These are phyloP conservation scores for Sylvicola fuscatus DNA, from an alignment of 2,888 invertebrate genomes.

Conservation along the genomic window DNA sequence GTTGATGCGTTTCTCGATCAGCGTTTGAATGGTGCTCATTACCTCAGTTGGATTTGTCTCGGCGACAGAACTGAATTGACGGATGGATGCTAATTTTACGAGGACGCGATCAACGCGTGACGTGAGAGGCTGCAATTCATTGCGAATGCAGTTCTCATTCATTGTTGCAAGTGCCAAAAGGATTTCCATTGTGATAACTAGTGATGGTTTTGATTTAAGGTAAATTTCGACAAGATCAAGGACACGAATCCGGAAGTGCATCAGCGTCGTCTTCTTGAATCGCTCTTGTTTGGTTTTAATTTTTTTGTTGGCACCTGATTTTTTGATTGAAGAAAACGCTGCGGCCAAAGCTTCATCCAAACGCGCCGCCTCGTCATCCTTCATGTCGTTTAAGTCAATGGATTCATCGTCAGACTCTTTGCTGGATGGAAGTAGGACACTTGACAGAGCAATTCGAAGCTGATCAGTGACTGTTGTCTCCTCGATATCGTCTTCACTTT, in stretches of 20 bases:
- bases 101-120: conserved; percentile 30
- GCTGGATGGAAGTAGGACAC: conserved; percentile 29
- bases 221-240: conserved; percentile 55
- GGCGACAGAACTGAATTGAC: conserved; percentile 9
- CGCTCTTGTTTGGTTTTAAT: conserved; percentile 33
- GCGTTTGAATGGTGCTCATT: conserved; percentile 10
- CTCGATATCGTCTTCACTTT: conserved; percentile 15
- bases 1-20: conserved; percentile 15
- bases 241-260: conserved; percentile 53
- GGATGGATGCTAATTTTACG: conserved; percentile 12
- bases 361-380: conserved; percentile 52
- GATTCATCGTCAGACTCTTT: conserved; percentile 35
- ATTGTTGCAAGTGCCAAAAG: conserved; percentile 44
- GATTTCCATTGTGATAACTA: conserved; percentile 46
- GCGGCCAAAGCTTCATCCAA: conserved; percentile 50
- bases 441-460: conserved; percentile 39
- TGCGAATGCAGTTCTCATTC: conserved; percentile 43
- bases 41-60: conserved; percentile 14
- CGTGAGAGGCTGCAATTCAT: conserved; percentile 41
- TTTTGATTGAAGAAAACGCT: conserved; percentile 33
- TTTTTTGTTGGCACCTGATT: conserved; percentile 6
- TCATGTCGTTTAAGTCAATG: conserved; percentile 51
- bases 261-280: conserved; percentile 41
- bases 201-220: conserved; percentile 38
- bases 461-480: no score